Base-by-base conservation (phyloP, 2,888 invertebrate species). In the Stictocephala bisonia region DNA sequence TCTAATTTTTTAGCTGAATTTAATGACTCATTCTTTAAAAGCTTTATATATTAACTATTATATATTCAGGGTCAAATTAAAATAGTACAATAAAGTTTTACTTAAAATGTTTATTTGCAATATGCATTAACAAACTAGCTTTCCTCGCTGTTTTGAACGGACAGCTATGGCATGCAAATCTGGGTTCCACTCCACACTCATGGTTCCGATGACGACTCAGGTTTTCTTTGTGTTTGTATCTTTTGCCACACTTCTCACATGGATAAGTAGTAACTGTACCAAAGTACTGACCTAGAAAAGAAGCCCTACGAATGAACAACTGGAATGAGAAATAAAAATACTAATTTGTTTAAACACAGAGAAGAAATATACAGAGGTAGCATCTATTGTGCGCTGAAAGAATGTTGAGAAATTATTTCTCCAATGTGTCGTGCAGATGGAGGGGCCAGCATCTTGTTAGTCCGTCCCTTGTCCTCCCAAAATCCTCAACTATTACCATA, bases 151-250 rank as follows among this genome's bases (percentile, higher is more conserved):
- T 70, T 18, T 60, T 48, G 35, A 70, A 82, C 7, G 72, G 27
- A 29, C 76, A 76, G 2, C 18, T 22, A 0, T 24, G n/a, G 67
- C 78, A 79, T 4, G 18, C 77, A 77, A 85, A 85, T 76, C 81
- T 82, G 3, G 84, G 84, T 50, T 84, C 84, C 3, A 84, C 85
- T 72, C 86, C 76, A 58, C 79, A 79, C 69, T 78, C 76, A 20
- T 76, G 75, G 67, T 74, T 76, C n/a, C 75, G 22, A 27, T 79
- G 79, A 26, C 74, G 48, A 31, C 73, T 74, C 29, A 77, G 67
- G 9, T 64, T 68, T 18, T 64, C 67, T 26, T 69, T 69, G 40
- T 72, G 29, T 68, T 76, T 77, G 74, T 79, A 78, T 35, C 50
- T 44, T 18, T 68, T 74, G 0, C 74, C 74, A 48, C 78, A 76